Base-by-base conservation (phyloP, 2,113 vertebrate genomes). In the Chinchilla lanigera region DNA sequence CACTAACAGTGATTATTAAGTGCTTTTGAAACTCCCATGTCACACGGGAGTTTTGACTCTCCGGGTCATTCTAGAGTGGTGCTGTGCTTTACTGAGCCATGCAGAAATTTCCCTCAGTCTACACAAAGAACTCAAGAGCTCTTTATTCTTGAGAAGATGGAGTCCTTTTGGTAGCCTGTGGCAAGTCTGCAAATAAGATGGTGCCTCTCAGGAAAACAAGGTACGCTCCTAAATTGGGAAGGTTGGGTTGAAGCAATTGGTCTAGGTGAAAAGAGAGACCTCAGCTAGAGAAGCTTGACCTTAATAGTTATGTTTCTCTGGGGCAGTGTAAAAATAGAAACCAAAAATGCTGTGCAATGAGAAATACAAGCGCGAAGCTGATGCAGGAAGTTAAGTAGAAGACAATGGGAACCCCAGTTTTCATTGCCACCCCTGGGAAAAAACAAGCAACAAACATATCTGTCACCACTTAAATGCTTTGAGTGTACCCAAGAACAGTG, bases 281-380 rank as follows among this genome's bases (percentile, higher is more conserved):
- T 75, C 7, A 50, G 38, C 35, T 65, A 63, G 90, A 89, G 71
- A 88, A 87, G 80, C 44, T 65, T 81, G 85, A 75, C 65, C 78
- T 93, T 82, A 52, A 61, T 95, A 83, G 75, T 95, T 92, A 63
- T 47, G 28, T 96, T 98, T 96, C 63, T 93, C 69, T 88, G 60
- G 22, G 89, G n/a, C 56, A 52, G 3, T 65, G 65, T 78, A 89
- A 94, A 97, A 96, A 95, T 84, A 97, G 93, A 97, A 98, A 97
- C 81, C 50, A 82, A 92, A 71, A 90, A 85, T 85, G 22, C 95
- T 96, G 82, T 35, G 24, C 89, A 93, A 91, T 63, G 71, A 96
- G 60, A 92, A 94, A 89, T 80, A 47, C 2, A 89, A 81, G 50
- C 65, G 75, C 26, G n/a, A 94, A 91, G 83, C 83, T 20, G 19